Percentiles rank a stretch among this genome's conserved stretches.
Evolutionary conservation across 2,888 invertebrate species (phyloP).

Genomic region (Pseudeuparius sepicola): DNA sequence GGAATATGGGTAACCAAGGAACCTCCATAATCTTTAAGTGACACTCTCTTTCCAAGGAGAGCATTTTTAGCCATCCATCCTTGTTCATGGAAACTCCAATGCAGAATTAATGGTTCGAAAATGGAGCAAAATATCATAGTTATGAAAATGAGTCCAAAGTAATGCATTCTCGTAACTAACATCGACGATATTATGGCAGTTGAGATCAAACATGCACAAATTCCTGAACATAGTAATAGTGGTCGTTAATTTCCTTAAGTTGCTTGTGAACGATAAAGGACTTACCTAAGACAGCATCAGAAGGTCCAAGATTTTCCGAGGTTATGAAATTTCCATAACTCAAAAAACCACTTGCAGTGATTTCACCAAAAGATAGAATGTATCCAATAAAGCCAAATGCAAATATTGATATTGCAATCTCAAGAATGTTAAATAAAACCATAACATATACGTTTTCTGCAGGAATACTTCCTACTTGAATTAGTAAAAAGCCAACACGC

Average conservation of each 20-base stretch:
- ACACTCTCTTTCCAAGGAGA: conserved; percentile 25
- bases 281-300: conserved; percentile 16
- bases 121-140: conserved; percentile 29
- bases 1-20: conserved; percentile 32
- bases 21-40: conserved; percentile 33
- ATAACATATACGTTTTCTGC: conserved; percentile 35
- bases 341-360: conserved; percentile 26
- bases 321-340: conserved; percentile 18
- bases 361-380: conserved; percentile 32
- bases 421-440: conserved; percentile 34
- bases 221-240: no score
- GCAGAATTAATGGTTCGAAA: conserved; percentile 33
- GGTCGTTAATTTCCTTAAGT: no score
- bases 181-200: conserved; percentile 34
- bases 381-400: conserved; percentile 31
- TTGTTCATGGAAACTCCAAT: conserved; percentile 34
- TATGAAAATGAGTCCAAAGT: conserved; percentile 24
- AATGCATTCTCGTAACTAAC: conserved; percentile 31
- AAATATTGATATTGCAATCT: conserved; percentile 31
- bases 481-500: conserved; percentile 27
- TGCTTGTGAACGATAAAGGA: no score
- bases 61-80: conserved; percentile 33
- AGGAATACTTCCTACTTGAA: conserved; percentile 35
- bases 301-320: conserved; percentile 14
- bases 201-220: conserved; percentile 31